Conservation (phyloP, 2,113 vertebrate species). For the Talpa occidentalis region DNA sequence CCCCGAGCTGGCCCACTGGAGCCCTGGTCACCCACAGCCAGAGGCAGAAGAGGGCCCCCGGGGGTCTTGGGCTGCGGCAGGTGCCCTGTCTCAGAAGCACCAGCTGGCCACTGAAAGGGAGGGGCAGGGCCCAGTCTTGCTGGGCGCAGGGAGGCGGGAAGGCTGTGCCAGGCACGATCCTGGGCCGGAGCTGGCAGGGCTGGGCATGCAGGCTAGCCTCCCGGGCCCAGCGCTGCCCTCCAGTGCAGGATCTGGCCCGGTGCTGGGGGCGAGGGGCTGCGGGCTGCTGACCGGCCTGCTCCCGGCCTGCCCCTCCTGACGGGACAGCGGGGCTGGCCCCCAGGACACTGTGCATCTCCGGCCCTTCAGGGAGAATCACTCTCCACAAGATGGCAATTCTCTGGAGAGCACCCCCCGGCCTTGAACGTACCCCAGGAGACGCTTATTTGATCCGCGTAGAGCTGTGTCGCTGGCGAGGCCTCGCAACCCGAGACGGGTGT, state of each 20-base stretch:
- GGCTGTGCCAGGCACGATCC: background rate
- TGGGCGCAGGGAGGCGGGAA: background rate
- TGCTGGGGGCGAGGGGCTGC: background rate
- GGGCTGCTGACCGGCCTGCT: background rate
- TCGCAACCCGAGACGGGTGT: constrained; percentile 88
- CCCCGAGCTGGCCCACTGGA: no score
- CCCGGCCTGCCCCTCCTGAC: background rate
- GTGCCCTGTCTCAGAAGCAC: background rate
- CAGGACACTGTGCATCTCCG: background rate
- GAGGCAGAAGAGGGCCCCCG: background rate
- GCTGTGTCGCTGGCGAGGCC: constrained; percentile 81
- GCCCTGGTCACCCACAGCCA: background rate
- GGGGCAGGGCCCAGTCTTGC: rapidly evolving
- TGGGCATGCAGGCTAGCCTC: background rate
- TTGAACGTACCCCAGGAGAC: constrained; percentile 83
- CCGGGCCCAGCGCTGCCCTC: background rate
- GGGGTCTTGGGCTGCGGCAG: background rate
- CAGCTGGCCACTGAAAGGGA: background rate
- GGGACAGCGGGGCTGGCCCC: background rate
- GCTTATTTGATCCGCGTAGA: constrained; percentile 82
- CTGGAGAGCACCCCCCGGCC: constrained; percentile 84
- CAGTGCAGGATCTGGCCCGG: background rate
- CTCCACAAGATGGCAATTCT: constrained; percentile 67
- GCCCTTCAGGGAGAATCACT: constrained; percentile 22
- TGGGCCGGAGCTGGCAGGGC: background rate